Conservation (phyloP, 2,797 vertebrate genomes). For the Ispidina picta region DNA sequence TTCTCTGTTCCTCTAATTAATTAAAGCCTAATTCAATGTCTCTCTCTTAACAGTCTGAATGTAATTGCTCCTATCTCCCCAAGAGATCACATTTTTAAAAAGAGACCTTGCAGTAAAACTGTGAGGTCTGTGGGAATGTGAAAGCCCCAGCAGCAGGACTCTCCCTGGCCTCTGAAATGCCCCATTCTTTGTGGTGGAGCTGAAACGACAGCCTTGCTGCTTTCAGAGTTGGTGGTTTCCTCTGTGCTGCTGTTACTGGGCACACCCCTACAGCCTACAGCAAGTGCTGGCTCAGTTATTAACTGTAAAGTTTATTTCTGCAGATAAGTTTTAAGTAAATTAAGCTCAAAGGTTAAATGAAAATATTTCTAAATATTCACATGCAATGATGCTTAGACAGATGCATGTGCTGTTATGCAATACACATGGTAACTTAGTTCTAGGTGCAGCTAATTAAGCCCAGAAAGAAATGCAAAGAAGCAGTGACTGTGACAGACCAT, state of each 20-base stretch:
- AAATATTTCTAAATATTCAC: background rate
- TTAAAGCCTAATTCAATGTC: background rate
- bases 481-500: background rate
- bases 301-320: background rate
- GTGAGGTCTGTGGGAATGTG: background rate
- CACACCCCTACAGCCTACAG: background rate
- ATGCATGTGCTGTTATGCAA: background rate
- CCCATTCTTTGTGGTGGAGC: background rate
- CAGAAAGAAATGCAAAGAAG: background rate
- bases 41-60: background rate
- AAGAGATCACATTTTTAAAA: background rate
- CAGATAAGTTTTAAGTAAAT: background rate
- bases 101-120: background rate
- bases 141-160: background rate
- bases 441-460: background rate
- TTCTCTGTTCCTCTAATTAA: background rate
- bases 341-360: background rate
- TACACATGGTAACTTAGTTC: accelerated
- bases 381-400: background rate
- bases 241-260: background rate
- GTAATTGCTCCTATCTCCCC: background rate
- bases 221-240: background rate
- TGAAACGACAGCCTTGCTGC: background rate
- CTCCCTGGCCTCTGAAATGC: background rate
- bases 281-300: background rate